Percentiles rank a stretch among this genome's conserved stretches.
phyloP scores from a whole-genome alignment of 2,113 vertebrate species.

The Dicentrarchus labrax region DNA sequence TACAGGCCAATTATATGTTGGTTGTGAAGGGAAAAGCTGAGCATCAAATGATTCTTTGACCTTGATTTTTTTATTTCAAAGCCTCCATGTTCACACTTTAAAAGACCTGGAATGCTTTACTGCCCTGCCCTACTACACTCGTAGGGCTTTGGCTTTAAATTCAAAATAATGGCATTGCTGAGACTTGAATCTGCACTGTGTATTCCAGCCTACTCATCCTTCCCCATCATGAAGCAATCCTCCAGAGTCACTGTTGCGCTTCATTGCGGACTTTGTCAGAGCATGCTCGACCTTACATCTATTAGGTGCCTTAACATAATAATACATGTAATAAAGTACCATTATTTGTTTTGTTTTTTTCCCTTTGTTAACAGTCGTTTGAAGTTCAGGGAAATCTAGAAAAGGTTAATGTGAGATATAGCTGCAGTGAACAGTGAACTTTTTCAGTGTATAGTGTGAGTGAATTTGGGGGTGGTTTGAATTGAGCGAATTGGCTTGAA shows the following conservation, averaged over 20 bases:
- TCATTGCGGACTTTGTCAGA: background rate
- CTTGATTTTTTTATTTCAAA: background rate
- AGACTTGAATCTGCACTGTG: background rate
- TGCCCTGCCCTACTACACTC: background rate
- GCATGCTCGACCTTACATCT: conserved; percentile 13
- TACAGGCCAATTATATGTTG: background rate
- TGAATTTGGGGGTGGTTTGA: background rate
- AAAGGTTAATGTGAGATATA: background rate
- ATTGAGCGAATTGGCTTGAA: background rate
- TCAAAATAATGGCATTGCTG: no score
- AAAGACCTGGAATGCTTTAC: background rate
- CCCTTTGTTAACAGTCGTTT: no score
- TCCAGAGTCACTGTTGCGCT: background rate
- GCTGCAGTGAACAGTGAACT: background rate
- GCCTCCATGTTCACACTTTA: background rate
- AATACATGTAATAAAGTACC: background rate
- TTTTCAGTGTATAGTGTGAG: background rate
- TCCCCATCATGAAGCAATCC: conserved; percentile 26
- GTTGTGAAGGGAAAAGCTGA: background rate
- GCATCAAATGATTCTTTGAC: background rate
- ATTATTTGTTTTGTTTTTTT: background rate
- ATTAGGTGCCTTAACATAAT: conserved; percentile 1
- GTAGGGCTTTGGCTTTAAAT: no score
- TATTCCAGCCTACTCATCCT: background rate
- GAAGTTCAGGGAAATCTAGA: background rate